Evolutionary conservation across 1,140 invertebrate genomes (phyloP), one percentile per base, ranked within the genome.

Genomic region (Bilobella aurantiaca): DNA sequence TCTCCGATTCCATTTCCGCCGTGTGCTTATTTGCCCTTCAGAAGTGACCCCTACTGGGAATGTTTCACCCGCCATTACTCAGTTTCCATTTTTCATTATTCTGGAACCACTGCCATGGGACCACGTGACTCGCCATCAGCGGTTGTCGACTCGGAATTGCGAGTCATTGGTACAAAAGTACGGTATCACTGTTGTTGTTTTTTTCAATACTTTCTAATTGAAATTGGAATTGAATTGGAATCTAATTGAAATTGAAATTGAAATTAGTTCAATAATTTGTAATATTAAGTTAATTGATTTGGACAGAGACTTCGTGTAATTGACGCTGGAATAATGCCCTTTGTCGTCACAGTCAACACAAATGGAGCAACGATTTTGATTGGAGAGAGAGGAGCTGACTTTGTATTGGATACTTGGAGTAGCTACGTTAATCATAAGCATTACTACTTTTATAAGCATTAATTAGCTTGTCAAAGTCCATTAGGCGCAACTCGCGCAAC

Each of bases 291-390:
- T 18, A 56, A 67, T 53, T 53, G 25, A 53, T 46, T 31, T 62
- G n/a, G 25, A 3, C 16, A 62, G 30, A 70, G 75, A 29, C 67
- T 79, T n/a, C 74, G 78, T 3, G 78, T 79, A 2, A 73, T 76
- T 53, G 78, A 79, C 67, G 75, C 75, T 2, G 76, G 75, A n/a
- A 74, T 79, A 31, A 78, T 79, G 75, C 78, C 78, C 16, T 63
- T 47, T 30, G 73, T 75, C 8, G 73, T 71, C 25, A 71, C 70
- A 18, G 67, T 69, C 16, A 71, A 71, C 31, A 71, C 67, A 14
- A 71, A 71, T 46, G 70, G 62, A 3, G 42, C 68, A 1, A 62
- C 68, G 5, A 69, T 69, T 23, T 61, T 69, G 62, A 71, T 71
- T 53, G 70, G 70, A 1, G 71, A 73, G 31, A 29, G 68, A 8